Evolutionary conservation across 2,113 vertebrate genomes (phyloP).

Genomic region (Pao palembangensis): DNA sequence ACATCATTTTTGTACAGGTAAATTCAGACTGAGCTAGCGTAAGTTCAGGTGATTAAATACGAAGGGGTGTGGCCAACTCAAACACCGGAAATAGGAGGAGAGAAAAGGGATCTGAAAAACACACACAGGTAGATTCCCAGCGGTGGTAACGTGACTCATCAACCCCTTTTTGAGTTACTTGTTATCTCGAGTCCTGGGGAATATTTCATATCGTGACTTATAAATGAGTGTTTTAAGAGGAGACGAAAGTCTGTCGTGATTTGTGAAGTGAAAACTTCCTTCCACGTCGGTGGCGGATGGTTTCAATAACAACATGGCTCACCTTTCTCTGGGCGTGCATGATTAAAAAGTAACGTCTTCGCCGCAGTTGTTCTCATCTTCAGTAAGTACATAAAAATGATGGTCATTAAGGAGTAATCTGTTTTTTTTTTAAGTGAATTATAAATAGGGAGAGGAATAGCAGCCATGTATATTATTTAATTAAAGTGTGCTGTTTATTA

Average conservation of each 20-base stretch:
- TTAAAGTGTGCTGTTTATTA: too few relatives aligned
- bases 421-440: too few relatives aligned
- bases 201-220: too few relatives aligned
- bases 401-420: too few relatives aligned
- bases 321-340: constrained; percentile 1
- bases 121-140: constrained; percentile 29
- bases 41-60: constrained; percentile 6
- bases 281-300: not conserved
- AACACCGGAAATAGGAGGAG: constrained; percentile 22
- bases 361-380: constrained; percentile 14
- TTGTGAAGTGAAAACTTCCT: too few relatives aligned
- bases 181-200: not conserved
- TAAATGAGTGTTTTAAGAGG: not conserved
- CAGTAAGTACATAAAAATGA: constrained; percentile 17
- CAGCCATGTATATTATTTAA: too few relatives aligned
- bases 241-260: not conserved
- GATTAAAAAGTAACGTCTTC: constrained; percentile 1
- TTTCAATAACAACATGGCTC: constrained; percentile 43
- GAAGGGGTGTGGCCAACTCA: constrained; percentile 44
- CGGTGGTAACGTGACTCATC: not conserved
- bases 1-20: not conserved
- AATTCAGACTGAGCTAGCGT: not conserved
- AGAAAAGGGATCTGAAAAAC: not conserved
- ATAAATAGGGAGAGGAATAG: too few relatives aligned
- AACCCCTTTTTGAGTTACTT: not conserved